Percentiles rank a stretch among this genome's conserved stretches.
Conservation (phyloP, 1,140 invertebrate genomes). For the Diorhabda carinulata region DNA sequence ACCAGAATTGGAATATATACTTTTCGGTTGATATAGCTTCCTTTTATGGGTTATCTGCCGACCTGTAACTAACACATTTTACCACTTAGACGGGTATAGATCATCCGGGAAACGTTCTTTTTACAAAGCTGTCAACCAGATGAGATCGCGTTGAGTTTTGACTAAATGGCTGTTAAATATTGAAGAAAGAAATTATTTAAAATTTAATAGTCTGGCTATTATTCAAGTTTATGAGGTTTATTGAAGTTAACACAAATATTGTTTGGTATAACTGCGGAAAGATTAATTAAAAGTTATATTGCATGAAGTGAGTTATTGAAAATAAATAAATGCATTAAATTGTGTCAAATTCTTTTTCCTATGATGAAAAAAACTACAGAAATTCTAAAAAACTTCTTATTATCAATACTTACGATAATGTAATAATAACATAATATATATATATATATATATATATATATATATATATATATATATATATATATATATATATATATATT, state of each 20-base stretch:
- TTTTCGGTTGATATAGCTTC: conserved; percentile 6
- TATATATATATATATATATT: too few relatives aligned
- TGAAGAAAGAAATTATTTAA: conserved; percentile 5
- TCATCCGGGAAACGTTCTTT: conserved; percentile 15
- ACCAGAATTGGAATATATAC: neutral
- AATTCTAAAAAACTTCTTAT: too few relatives aligned
- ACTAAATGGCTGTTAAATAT: conserved; percentile 1
- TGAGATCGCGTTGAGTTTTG: neutral
- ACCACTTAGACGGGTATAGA: conserved; percentile 26
- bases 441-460: too few relatives aligned
- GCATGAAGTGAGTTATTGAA: too few relatives aligned
- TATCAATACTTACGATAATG: too few relatives aligned
- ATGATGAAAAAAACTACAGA: too few relatives aligned
- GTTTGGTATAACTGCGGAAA: too few relatives aligned
- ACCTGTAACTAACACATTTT: conserved; percentile 24
- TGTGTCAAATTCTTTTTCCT: too few relatives aligned
- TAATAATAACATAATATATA: too few relatives aligned
- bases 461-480: too few relatives aligned
- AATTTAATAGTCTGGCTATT: neutral
- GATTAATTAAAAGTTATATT: too few relatives aligned
- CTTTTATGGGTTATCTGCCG: conserved; percentile 26
- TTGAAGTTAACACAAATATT: neutral
- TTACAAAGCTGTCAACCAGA: neutral
- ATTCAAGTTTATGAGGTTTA: neutral
- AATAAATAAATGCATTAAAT: too few relatives aligned